Evolutionary conservation across 2,113 vertebrate genomes (phyloP).

Genomic region (Gnathonemus longibarbis): DNA sequence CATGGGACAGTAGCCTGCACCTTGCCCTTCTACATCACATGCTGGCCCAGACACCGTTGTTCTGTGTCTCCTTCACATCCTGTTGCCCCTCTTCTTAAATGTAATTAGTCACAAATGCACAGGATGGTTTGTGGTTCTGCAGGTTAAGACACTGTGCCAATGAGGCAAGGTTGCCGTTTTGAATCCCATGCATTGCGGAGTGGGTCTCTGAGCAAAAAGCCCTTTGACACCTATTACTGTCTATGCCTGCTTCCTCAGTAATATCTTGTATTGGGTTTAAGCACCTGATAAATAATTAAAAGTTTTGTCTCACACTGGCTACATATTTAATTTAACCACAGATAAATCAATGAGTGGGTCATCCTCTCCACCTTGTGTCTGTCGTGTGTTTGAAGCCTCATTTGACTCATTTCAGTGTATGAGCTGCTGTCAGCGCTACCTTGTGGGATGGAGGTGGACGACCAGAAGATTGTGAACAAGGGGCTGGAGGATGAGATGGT

Average conservation of each 20-base stretch:
- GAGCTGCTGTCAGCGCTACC: conserved; percentile 38
- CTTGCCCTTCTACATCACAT: not conserved
- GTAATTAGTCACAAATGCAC: not conserved
- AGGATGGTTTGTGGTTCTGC: not conserved
- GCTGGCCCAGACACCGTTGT: not conserved
- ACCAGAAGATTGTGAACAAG: conserved; percentile 79
- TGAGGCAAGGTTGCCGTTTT: not conserved
- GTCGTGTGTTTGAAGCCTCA: not conserved
- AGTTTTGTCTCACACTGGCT: not conserved
- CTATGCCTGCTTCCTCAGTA: not conserved
- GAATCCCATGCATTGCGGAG: not conserved
- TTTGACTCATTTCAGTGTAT: conserved; percentile 42
- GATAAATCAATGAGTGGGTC: not conserved
- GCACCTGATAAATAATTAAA: not conserved
- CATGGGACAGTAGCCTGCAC: not conserved
- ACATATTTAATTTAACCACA: not conserved
- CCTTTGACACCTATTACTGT: not conserved
- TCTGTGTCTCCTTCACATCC: not conserved
- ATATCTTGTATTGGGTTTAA: not conserved
- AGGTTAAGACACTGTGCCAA: not conserved
- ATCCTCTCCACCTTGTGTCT: conserved; percentile 2
- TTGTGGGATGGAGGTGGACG: conserved; percentile 85
- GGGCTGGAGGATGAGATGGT: conserved; percentile 96
- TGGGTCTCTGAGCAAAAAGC: not conserved
- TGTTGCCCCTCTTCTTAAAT: not conserved